Evolutionary conservation across 2,113 vertebrate genomes (phyloP).

Genomic region (Cynopterus brachyotis): DNA sequence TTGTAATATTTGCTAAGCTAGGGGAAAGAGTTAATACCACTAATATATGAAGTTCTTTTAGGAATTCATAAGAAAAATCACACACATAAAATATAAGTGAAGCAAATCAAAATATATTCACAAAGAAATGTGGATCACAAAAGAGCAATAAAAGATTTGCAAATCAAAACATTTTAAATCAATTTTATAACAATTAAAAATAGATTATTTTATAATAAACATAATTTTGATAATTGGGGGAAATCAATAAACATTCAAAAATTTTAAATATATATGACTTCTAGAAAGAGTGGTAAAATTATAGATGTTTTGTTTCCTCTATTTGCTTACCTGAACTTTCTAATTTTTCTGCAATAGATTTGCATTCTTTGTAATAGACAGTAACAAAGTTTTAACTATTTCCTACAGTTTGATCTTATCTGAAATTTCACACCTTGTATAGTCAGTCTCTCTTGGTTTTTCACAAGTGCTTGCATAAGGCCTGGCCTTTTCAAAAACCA

Average conservation of each 20-base stretch:
- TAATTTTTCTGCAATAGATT: slow-evolving; percentile 6
- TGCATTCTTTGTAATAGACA: not conserved
- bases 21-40: not conserved
- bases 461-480: not conserved
- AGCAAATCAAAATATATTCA: not conserved
- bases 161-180: not conserved
- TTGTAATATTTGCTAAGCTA: not conserved
- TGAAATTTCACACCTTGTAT: not conserved
- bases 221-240: not conserved
- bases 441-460: not conserved
- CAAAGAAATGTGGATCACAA: not conserved
- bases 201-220: not conserved
- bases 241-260: not conserved
- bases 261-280: not conserved
- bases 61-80: not conserved
- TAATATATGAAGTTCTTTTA: not conserved
- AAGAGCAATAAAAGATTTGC: not conserved
- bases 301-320: not conserved
- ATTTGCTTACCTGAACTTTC: not conserved
- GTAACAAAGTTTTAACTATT: not conserved
- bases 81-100: not conserved
- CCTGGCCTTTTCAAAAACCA: not conserved
- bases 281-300: not conserved
- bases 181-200: not conserved
- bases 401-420: not conserved